A percentile compares a stretch with the other conserved stretches of the same genome.
phyloP scores from a whole-genome alignment of 2,797 vertebrate species.

The Sebastes trivittatus region DNA sequence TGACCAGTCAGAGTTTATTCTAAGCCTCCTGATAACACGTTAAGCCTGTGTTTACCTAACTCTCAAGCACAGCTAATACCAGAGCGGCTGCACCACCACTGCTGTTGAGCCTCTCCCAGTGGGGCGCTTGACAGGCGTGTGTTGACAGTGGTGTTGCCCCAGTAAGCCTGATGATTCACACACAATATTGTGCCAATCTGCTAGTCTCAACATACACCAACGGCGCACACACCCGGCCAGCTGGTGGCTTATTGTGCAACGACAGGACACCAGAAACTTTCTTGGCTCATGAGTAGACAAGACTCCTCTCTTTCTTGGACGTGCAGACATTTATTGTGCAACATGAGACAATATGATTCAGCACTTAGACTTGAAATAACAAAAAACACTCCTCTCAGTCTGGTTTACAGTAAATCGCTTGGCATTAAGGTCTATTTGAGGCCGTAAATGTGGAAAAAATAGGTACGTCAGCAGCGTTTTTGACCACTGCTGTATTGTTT shows the following conservation, averaged over 20 bases:
- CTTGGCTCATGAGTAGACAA: slow-evolving; percentile 15
- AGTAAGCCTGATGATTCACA: slow-evolving; percentile 67
- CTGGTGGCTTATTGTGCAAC: slow-evolving; percentile 48
- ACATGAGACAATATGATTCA: slow-evolving; percentile 49
- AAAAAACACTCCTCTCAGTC: slow-evolving; percentile 21
- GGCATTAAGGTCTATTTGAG: slow-evolving; percentile 9
- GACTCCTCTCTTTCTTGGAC: slow-evolving; percentile 17
- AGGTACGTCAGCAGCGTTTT: background rate
- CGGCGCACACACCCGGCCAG: slow-evolving; percentile 11
- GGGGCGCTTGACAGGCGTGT: slow-evolving; percentile 45
- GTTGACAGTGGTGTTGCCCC: slow-evolving; percentile 58
- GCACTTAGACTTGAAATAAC: slow-evolving; percentile 24
- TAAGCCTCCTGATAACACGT: slow-evolving; percentile 25
- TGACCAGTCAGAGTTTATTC: slow-evolving; percentile 23
- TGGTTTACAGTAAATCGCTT: slow-evolving; percentile 41
- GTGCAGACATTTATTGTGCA: slow-evolving; percentile 38
- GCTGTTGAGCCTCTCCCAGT: slow-evolving; percentile 52
- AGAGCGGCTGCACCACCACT: slow-evolving; percentile 26
- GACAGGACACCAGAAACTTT: background rate
- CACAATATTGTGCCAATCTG: slow-evolving; percentile 48
- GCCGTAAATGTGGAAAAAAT: slow-evolving; percentile 9
- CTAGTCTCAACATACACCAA: slow-evolving; percentile 57
- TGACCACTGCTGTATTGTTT: slow-evolving; percentile 8
- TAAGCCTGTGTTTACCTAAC: slow-evolving; percentile 53
- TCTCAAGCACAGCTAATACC: slow-evolving; percentile 51